phyloP scores from a whole-genome alignment of 1,140 invertebrate genomes.

The Asbolus verrucosus region DNA sequence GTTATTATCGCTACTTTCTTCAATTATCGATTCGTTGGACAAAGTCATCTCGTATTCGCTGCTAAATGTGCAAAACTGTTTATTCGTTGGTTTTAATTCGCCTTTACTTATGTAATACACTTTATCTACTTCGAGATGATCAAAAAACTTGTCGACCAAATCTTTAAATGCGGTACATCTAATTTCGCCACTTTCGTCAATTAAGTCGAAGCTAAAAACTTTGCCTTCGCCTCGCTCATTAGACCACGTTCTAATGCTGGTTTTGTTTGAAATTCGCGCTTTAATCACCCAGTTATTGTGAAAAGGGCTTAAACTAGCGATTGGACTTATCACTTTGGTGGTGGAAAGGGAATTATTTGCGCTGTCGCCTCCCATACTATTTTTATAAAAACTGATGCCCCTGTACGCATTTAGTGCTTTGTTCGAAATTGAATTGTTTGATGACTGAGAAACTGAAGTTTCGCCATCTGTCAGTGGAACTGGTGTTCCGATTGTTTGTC shows the following conservation, averaged over 20 bases:
- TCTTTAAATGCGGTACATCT: conserved; percentile 93
- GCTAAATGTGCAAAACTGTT: conserved; percentile 84
- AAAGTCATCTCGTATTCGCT: conserved; percentile 98
- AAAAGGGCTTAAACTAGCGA: conserved; percentile 87
- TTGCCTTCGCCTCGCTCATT: conserved; percentile 94
- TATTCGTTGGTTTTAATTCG: conserved; percentile 90
- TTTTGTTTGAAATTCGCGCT: conserved; percentile 89
- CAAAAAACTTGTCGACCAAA: conserved; percentile 89
- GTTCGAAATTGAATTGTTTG: neutral
- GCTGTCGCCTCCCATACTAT: no score
- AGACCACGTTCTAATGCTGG: conserved; percentile 85
- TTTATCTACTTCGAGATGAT: conserved; percentile 90
- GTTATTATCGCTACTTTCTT: conserved; percentile 76
- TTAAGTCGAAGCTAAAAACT: conserved; percentile 91
- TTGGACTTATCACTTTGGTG: conserved; percentile 73
- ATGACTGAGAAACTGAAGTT: conserved; percentile 47
- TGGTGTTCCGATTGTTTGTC: conserved; percentile 83
- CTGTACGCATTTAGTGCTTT: no score
- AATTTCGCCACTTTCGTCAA: conserved; percentile 96
- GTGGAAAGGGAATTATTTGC: no score
- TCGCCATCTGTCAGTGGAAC: conserved; percentile 67
- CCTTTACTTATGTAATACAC: conserved; percentile 91
- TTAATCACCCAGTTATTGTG: conserved; percentile 96
- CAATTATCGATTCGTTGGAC: conserved; percentile 81
- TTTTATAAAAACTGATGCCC: no score